A percentile compares a stretch with the other conserved stretches of the same genome.
These are phyloP conservation scores for Coluber constrictor DNA, from an alignment of 2,797 vertebrate species.

Conservation along the genomic window DNA sequence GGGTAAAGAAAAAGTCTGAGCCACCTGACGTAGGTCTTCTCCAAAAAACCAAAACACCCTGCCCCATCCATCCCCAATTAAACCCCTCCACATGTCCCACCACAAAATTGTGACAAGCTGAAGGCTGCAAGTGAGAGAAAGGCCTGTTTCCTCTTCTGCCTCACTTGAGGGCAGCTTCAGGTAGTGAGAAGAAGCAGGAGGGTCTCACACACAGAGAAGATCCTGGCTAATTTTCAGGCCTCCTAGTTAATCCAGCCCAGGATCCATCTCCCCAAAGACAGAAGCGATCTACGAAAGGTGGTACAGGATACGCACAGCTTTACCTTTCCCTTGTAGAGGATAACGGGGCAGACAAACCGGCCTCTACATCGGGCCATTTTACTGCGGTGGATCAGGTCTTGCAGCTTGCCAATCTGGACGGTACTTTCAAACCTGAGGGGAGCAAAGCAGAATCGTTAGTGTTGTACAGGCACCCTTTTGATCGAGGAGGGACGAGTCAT, in stretches of 20 bases:
- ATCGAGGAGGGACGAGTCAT: too few relatives aligned
- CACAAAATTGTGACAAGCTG: background rate
- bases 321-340: conserved; percentile 98
- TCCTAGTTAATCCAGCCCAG: too few relatives aligned
- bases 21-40: background rate
- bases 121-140: background rate
- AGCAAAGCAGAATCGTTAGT: background rate
- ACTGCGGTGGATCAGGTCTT: conserved; percentile 92
- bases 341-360: conserved; percentile 94
- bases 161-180: background rate
- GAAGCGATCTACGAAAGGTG: background rate
- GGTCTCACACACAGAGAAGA: background rate
- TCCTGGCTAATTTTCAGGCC: background rate
- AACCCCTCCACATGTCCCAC: background rate
- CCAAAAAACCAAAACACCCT: background rate
- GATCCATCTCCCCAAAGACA: too few relatives aligned
- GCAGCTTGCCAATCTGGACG: conserved; percentile 87
- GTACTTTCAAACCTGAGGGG: conserved; percentile 85
- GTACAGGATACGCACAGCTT: conserved; percentile 27
- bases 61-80: background rate
- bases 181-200: background rate
- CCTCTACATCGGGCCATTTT: conserved; percentile 94
- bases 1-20: background rate
- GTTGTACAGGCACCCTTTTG: background rate
- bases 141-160: background rate